Conservation (phyloP, 2,113 vertebrate species). For the Salvelinus sp. region DNA sequence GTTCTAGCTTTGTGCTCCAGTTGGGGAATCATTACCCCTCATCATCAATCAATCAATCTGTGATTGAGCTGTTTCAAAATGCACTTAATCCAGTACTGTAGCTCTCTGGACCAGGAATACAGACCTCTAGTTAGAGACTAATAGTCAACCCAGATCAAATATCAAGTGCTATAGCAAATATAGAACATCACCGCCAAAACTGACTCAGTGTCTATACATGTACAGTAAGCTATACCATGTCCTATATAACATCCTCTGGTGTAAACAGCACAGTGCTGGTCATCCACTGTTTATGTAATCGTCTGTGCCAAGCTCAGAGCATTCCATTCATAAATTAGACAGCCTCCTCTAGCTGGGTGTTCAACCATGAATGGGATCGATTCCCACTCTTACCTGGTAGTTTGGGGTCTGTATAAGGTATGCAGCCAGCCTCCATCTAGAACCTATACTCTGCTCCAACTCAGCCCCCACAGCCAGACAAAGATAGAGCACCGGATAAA, state of each 20-base stretch:
- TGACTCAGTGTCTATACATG: neutral
- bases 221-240: neutral
- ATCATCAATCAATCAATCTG: slow-evolving; percentile 50
- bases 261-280: slow-evolving; percentile 48
- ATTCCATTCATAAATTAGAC: slow-evolving; percentile 67
- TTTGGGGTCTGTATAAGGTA: slow-evolving; percentile 35
- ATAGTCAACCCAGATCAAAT: too few relatives aligned
- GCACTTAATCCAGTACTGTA: slow-evolving; percentile 28
- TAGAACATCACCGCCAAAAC: neutral
- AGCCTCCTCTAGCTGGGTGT: slow-evolving; percentile 56
- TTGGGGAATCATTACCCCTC: slow-evolving; percentile 66
- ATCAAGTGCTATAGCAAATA: neutral
- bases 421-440: slow-evolving; percentile 29
- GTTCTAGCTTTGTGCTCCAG: slow-evolving; percentile 32
- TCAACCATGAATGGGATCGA: slow-evolving; percentile 64
- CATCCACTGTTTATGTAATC: slow-evolving; percentile 69
- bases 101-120: neutral
- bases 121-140: neutral
- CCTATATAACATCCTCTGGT: slow-evolving; percentile 36
- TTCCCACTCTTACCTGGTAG: slow-evolving; percentile 47
- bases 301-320: slow-evolving; percentile 61
- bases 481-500: slow-evolving; percentile 73
- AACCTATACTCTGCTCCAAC: slow-evolving; percentile 27
- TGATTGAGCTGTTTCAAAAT: slow-evolving; percentile 65
- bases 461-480: slow-evolving; percentile 50